These are phyloP conservation scores for Tonatia bakeri DNA, from an alignment of 2,113 vertebrate species.

Conservation along the genomic window DNA sequence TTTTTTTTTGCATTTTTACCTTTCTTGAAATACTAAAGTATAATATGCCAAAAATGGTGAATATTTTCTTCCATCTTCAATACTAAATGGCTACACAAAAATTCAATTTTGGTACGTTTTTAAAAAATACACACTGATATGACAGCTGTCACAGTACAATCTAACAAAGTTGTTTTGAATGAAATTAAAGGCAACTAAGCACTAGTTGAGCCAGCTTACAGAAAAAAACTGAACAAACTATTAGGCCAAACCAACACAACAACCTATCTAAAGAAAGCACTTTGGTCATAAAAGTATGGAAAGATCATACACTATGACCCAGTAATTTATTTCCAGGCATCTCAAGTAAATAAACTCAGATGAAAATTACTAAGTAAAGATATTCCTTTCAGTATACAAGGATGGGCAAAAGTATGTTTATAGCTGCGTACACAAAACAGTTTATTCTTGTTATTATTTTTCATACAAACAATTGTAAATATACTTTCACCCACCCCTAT, in stretches of 20 bases:
- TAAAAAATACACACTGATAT: too few species aligned
- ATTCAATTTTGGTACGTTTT: too few species aligned
- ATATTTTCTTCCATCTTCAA: too few species aligned
- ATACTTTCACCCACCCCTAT: background rate
- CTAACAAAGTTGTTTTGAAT: too few species aligned
- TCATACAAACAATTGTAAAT: background rate
- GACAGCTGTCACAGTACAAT: too few species aligned
- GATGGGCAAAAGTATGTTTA: background rate
- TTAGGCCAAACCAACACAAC: background rate
- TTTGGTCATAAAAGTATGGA: background rate
- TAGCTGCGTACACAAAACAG: background rate
- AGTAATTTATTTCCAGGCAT: background rate
- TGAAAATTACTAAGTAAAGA: background rate
- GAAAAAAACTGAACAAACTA: too few species aligned
- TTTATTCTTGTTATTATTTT: background rate
- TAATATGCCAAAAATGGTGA: too few species aligned
- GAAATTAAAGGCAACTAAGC: too few species aligned
- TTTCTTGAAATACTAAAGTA: too few species aligned
- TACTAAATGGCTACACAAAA: too few species aligned
- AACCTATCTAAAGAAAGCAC: background rate
- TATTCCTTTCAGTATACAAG: background rate
- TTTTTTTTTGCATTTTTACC: too few species aligned
- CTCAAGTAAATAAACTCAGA: background rate
- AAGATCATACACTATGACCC: background rate
- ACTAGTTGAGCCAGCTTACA: too few species aligned